Evolutionary conservation across 1,140 invertebrate genomes (phyloP).

Genomic region (Brachionus koreanus): DNA sequence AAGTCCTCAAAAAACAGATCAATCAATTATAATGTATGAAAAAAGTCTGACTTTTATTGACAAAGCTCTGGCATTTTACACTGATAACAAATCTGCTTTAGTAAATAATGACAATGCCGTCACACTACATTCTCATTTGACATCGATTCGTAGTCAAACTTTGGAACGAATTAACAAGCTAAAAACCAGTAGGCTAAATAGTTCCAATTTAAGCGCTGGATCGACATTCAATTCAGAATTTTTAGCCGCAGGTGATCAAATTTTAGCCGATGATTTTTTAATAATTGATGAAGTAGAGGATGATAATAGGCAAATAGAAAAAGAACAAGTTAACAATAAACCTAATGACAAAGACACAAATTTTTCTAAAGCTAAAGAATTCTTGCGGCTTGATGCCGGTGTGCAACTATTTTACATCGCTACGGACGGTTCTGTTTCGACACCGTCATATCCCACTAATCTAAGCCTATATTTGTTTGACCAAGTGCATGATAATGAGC

Average conservation of each 20-base stretch:
- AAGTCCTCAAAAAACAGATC: background rate
- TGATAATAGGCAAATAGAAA: background rate
- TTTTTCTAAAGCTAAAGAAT: background rate
- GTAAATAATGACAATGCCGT: background rate
- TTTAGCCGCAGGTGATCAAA: background rate
- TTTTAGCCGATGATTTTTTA: background rate
- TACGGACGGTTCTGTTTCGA: conserved; percentile 28
- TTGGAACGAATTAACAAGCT: background rate
- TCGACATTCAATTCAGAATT: background rate
- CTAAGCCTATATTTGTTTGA: conserved; percentile 10
- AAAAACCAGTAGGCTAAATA: background rate
- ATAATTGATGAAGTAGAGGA: conserved; percentile 3
- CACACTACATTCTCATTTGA: background rate
- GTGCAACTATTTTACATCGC: conserved; percentile 39
- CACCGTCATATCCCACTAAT: background rate
- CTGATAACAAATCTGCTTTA: background rate
- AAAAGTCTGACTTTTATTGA: background rate
- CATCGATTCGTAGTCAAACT: conserved; percentile 23
- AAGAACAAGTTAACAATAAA: background rate
- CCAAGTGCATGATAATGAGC: background rate
- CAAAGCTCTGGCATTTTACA: background rate
- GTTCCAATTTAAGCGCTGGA: background rate
- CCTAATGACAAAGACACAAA: background rate
- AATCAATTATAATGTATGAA: conserved; percentile 1
- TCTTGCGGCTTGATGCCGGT: background rate